A percentile compares a stretch with the other conserved stretches of the same genome.
Conservation (phyloP, 2,113 vertebrate species). For the Atrichornis clamosus region DNA sequence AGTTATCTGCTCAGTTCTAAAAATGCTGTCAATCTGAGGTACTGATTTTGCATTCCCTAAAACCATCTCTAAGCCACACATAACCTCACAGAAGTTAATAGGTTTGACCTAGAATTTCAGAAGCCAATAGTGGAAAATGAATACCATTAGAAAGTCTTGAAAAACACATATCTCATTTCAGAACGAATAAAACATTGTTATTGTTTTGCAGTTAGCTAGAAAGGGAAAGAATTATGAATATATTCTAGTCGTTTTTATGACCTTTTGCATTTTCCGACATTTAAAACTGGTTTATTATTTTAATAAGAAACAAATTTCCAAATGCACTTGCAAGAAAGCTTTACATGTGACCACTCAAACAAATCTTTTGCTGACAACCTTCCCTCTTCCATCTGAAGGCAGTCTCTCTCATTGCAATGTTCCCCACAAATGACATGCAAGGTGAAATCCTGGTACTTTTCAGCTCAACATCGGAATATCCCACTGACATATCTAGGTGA, state of each 20-base stretch:
- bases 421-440: background rate
- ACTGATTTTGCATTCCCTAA: slow-evolving; percentile 1
- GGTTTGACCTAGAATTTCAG: slow-evolving; percentile 44
- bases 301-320: background rate
- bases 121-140: slow-evolving; percentile 20
- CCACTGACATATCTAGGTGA: background rate
- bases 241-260: background rate
- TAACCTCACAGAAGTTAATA: slow-evolving; percentile 32
- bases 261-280: background rate
- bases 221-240: background rate
- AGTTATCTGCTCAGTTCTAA: background rate
- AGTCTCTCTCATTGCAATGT: background rate
- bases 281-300: background rate
- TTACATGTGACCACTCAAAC: background rate
- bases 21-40: background rate
- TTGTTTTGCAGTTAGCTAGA: background rate
- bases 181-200: slow-evolving; percentile 13
- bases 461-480: background rate
- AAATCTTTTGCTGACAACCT: background rate
- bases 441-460: background rate
- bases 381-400: background rate
- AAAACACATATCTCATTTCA: slow-evolving; percentile 15
- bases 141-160: background rate
- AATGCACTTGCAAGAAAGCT: background rate
- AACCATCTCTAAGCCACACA: background rate